A percentile compares a stretch with the other conserved stretches of the same genome.
Conservation (phyloP, 2,797 vertebrate genomes). For the Trachops cirrhosus region DNA sequence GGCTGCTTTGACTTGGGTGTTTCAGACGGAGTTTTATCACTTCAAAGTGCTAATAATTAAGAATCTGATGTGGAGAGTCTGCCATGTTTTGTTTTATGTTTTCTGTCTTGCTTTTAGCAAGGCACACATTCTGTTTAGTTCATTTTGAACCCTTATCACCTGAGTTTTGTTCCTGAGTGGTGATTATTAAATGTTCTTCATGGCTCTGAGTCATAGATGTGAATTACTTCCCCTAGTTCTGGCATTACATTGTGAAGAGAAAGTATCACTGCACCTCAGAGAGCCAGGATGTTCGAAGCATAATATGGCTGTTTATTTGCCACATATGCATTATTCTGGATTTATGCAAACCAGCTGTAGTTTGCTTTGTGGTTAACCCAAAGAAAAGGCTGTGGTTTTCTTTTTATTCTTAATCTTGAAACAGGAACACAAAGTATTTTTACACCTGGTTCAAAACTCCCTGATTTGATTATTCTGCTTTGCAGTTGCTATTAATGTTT, state of each 20-base stretch:
- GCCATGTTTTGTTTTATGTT: neutral
- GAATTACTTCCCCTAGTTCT: neutral
- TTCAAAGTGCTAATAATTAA: neutral
- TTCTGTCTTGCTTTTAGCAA: neutral
- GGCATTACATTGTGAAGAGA: constrained; percentile 6
- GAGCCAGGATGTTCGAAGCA: constrained; percentile 64
- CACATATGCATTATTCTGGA: constrained; percentile 61
- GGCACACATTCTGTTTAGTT: neutral
- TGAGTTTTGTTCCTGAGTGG: constrained; percentile 39
- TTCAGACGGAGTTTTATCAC: neutral
- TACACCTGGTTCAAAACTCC: constrained; percentile 61
- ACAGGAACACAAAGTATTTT: constrained; percentile 47
- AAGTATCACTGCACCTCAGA: constrained; percentile 9
- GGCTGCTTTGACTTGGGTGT: neutral
- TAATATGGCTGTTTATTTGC: constrained; percentile 68
- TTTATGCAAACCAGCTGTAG: constrained; percentile 66
- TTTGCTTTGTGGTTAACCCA: constrained; percentile 69
- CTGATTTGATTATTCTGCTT: constrained; percentile 62
- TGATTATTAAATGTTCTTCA: constrained; percentile 10
- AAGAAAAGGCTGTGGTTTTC: constrained; percentile 61
- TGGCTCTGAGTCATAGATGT: neutral
- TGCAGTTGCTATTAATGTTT: constrained; percentile 70
- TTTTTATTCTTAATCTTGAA: constrained; percentile 58
- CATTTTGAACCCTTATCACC: neutral
- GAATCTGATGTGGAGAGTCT: neutral